A percentile compares a stretch with the other conserved stretches of the same genome.
Conservation (phyloP, 2,888 invertebrate species). For the Pharmacophagus antenor region DNA sequence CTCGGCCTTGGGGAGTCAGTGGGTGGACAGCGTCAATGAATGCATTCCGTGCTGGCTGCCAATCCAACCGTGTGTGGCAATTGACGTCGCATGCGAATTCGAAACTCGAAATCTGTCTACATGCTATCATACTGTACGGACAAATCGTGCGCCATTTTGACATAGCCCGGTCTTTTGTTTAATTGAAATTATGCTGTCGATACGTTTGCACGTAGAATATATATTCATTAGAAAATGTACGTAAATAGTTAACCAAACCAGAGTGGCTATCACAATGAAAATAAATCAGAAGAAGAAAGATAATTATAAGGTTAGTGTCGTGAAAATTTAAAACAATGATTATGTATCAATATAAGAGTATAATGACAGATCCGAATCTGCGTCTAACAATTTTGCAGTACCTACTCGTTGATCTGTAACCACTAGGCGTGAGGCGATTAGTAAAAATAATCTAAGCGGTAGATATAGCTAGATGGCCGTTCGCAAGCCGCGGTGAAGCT, state of each 20-base stretch:
- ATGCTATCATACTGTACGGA: neutral
- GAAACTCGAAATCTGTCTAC: neutral
- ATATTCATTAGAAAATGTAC: too few species aligned
- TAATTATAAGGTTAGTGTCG: too few species aligned
- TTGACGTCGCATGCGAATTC: slow-evolving; percentile 11
- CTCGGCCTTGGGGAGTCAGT: slow-evolving; percentile 55
- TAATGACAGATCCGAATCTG: too few species aligned
- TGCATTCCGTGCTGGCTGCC: slow-evolving; percentile 18
- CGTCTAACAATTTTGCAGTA: too few species aligned
- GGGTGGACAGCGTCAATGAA: slow-evolving; percentile 40
- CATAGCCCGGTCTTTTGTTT: neutral
- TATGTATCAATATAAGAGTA: too few species aligned
- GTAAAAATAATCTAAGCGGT: neutral
- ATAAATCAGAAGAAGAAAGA: too few species aligned
- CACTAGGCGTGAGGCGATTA: neutral
- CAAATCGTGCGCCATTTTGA: neutral
- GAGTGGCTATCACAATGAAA: too few species aligned
- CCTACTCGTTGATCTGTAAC: too few species aligned
- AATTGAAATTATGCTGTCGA: too few species aligned
- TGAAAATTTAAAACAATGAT: too few species aligned
- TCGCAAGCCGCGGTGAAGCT: slow-evolving; percentile 24
- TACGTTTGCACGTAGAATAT: too few species aligned
- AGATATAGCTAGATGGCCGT: neutral
- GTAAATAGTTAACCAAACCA: too few species aligned
- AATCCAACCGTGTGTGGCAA: slow-evolving; percentile 31